A percentile compares a stretch with the other conserved stretches of the same genome.
phyloP scores from a whole-genome alignment of 1,140 invertebrate genomes.

The Procambarus clarkii region DNA sequence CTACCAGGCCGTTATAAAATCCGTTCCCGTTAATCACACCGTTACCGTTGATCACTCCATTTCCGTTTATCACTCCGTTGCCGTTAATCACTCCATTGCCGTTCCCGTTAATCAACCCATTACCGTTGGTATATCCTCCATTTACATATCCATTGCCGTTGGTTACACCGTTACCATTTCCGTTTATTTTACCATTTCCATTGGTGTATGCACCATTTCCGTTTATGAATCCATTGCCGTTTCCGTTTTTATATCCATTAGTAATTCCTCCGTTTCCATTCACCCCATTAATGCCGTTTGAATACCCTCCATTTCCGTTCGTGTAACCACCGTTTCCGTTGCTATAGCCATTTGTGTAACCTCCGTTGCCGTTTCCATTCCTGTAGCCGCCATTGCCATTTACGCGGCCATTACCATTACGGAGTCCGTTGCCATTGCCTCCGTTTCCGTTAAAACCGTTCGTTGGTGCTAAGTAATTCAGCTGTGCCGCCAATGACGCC shows the following conservation, averaged over 20 bases:
- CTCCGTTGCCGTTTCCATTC: neutral
- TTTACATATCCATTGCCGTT: neutral
- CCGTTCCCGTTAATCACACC: constrained; percentile 21
- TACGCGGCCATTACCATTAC: neutral
- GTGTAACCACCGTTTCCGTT: constrained; percentile 11
- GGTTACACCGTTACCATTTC: neutral
- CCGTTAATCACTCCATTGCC: neutral
- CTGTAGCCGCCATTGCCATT: neutral
- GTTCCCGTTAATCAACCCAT: neutral
- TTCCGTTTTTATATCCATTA: neutral
- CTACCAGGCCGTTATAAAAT: constrained; percentile 6
- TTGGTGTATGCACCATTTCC: neutral
- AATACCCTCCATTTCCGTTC: constrained; percentile 20
- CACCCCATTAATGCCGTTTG: neutral
- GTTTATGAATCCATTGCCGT: neutral
- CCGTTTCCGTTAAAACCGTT: constrained; percentile 25
- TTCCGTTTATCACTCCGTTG: constrained; percentile 25
- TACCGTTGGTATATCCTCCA: neutral
- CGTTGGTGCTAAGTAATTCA: constrained; percentile 29
- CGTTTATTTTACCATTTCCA: neutral
- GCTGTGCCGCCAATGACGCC: neutral
- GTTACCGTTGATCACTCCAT: constrained; percentile 11
- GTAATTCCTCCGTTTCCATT: neutral
- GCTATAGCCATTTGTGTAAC: neutral
- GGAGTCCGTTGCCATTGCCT: neutral